Evolutionary conservation across 2,888 invertebrate genomes (phyloP).

Genomic region (Litoditis marina): DNA sequence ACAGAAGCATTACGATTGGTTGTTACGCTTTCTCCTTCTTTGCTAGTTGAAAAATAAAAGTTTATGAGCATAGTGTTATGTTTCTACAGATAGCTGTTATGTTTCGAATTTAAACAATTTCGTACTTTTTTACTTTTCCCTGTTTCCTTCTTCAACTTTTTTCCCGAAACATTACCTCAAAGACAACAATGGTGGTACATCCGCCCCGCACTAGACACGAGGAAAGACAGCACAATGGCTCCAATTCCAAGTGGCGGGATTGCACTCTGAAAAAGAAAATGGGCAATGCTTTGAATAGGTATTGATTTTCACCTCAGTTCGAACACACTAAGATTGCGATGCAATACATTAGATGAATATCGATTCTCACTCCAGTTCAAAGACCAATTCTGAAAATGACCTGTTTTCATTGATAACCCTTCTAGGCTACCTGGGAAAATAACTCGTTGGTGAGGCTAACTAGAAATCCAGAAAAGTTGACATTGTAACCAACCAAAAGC

Average conservation of each 20-base stretch:
- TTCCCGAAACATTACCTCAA: constrained; percentile 33
- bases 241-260: constrained; percentile 55
- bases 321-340: no score
- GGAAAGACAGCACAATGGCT: constrained; percentile 57
- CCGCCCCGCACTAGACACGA: constrained; percentile 59
- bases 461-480: no score
- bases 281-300: background rate
- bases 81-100: no score
- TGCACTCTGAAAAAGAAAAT: constrained; percentile 45
- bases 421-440: no score
- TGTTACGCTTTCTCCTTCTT: background rate
- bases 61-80: background rate
- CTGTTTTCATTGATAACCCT: no score
- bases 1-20: no score
- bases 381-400: no score
- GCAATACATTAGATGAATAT: no score
- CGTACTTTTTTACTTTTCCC: no score
- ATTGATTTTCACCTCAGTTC: no score
- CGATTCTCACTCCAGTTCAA: background rate
- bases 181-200: constrained; percentile 53
- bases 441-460: no score
- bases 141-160: background rate
- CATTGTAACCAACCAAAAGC: no score
- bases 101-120: background rate
- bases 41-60: background rate